phyloP scores from a whole-genome alignment of 2,888 invertebrate genomes.

The Sarcophaga variegata region DNA sequence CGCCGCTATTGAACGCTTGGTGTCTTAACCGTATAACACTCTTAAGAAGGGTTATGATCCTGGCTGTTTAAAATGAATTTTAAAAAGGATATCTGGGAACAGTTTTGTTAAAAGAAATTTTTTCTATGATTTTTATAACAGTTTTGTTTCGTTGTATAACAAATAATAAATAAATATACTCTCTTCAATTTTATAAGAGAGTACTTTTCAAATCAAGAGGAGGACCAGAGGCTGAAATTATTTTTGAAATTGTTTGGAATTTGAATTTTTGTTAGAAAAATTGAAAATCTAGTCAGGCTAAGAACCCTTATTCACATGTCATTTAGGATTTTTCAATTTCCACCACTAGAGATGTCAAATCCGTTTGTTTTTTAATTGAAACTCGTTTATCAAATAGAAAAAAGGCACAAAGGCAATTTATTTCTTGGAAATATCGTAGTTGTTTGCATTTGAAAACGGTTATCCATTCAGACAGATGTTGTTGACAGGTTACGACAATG shows the following conservation, averaged over 20 bases:
- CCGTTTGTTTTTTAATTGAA: too few relatives aligned
- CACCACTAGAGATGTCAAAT: constrained; percentile 22
- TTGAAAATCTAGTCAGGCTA: constrained; percentile 11
- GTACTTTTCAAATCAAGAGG: too few relatives aligned
- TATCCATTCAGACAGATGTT: too few relatives aligned
- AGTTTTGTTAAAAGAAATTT: background rate
- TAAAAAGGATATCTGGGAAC: constrained; percentile 18
- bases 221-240: too few relatives aligned
- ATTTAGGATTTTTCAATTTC: constrained; percentile 5
- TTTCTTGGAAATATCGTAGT: too few relatives aligned
- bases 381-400: too few relatives aligned
- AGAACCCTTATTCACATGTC: background rate
- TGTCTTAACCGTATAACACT: background rate
- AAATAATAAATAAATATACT: background rate
- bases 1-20: background rate
- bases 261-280: background rate
- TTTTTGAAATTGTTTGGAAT: too few relatives aligned
- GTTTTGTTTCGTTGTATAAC: background rate
- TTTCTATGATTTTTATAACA: constrained; percentile 50
- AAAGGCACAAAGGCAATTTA: rapidly evolving
- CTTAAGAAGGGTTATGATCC: constrained; percentile 20
- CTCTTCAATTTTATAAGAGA: too few relatives aligned
- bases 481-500: too few relatives aligned
- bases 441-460: too few relatives aligned
- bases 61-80: background rate